Evolutionary conservation across 2,797 vertebrate genomes (phyloP).

Genomic region (Acipenser oxyrinchus): DNA sequence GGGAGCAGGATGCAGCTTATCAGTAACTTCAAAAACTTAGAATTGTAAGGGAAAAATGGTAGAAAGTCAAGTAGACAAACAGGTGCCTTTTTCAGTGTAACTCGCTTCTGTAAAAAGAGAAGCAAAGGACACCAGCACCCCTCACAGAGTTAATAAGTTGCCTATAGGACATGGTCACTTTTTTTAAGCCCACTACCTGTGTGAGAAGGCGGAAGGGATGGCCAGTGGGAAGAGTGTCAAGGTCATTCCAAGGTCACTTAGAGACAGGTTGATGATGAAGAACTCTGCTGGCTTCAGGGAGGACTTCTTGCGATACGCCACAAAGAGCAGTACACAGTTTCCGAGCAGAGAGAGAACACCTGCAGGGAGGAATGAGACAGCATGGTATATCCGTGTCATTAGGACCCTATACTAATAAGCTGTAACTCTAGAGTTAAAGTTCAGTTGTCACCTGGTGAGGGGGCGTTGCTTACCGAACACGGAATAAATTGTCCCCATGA

Average conservation of each 20-base stretch:
- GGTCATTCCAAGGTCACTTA: conserved; percentile 82
- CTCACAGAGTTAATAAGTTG: neutral
- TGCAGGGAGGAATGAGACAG: conserved; percentile 26
- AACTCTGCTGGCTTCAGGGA: conserved; percentile 78
- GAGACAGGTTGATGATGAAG: conserved; percentile 74
- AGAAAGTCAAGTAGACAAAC: neutral
- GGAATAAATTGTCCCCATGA: conserved; percentile 66
- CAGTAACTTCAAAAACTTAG: too few species aligned
- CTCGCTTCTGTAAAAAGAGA: too few species aligned
- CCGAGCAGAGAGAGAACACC: conserved; percentile 62
- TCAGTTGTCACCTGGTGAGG: neutral
- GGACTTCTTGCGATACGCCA: conserved; percentile 69
- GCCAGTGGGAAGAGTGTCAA: conserved; percentile 72
- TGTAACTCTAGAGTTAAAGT: too few species aligned
- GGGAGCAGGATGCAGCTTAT: conserved; percentile 49
- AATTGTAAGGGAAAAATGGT: neutral
- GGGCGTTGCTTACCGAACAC: conserved; percentile 62
- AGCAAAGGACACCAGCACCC: neutral
- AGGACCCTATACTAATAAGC: too few species aligned
- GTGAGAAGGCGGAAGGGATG: conserved; percentile 68
- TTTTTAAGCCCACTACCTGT: conserved; percentile 51
- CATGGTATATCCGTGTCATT: too few species aligned
- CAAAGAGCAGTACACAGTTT: conserved; percentile 68
- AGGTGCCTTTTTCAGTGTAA: neutral
- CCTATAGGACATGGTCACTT: too few species aligned